Conservation (phyloP, 2,888 invertebrate species). For the Heliconius erato region DNA sequence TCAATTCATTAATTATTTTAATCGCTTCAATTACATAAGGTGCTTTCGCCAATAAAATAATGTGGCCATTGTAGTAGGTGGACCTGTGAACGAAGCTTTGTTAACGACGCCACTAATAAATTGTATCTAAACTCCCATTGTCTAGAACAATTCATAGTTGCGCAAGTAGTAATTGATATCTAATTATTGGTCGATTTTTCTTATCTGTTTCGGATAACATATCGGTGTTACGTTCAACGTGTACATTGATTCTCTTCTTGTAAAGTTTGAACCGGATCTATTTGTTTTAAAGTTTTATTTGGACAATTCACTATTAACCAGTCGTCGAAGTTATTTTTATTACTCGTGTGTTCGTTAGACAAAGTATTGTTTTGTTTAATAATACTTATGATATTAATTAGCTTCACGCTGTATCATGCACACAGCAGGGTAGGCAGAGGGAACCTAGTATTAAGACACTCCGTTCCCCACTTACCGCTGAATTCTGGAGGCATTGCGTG, state of each 20-base stretch:
- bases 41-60: conserved; percentile 82
- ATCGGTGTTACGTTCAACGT: conserved; percentile 38
- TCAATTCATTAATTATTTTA: conserved; percentile 78
- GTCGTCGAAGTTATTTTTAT: background rate
- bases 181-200: conserved; percentile 48
- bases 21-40: conserved; percentile 77
- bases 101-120: conserved; percentile 58
- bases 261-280: conserved; percentile 34
- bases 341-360: background rate
- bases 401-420: too few relatives aligned
- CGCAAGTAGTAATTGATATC: conserved; percentile 50
- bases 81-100: conserved; percentile 75
- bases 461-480: too few relatives aligned
- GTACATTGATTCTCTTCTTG: background rate
- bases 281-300: conserved; percentile 14
- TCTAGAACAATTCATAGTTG: conserved; percentile 47
- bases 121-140: conserved; percentile 53
- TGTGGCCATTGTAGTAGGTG: conserved; percentile 74
- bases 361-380: background rate
- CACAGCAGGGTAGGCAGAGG: too few relatives aligned
- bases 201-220: conserved; percentile 41
- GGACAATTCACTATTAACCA: background rate
- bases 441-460: too few relatives aligned
- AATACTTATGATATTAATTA: too few relatives aligned
- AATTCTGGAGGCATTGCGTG: too few relatives aligned